Evolutionary conservation across 2,113 vertebrate genomes (phyloP).

Genomic region (Rhizomys pruinosus): DNA sequence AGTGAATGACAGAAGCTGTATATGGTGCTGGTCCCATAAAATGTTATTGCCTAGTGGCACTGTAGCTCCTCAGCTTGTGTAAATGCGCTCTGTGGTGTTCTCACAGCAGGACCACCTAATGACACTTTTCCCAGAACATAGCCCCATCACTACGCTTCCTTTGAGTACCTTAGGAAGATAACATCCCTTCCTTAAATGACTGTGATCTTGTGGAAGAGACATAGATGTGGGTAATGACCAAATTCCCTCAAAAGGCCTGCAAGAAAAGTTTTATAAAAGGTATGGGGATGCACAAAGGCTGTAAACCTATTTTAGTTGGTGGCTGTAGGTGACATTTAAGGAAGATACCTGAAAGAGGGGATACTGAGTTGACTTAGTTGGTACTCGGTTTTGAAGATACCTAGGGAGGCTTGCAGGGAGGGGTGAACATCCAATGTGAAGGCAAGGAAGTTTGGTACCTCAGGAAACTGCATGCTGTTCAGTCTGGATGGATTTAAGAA

Average conservation of each 20-base stretch:
- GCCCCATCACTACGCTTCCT: background rate
- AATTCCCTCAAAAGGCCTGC: background rate
- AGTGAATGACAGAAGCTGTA: background rate
- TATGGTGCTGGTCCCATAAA: background rate
- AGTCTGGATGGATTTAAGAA: background rate
- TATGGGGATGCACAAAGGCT: background rate
- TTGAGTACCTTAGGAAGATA: background rate
- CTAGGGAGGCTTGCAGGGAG: background rate
- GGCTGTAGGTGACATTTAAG: background rate
- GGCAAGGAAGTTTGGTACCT: background rate
- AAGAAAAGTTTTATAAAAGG: background rate
- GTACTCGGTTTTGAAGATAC: slow-evolving; percentile 1
- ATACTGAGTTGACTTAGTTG: background rate
- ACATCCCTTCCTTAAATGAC: background rate
- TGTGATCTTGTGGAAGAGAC: background rate
- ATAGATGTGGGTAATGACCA: background rate
- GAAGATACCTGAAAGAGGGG: background rate
- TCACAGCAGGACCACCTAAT: background rate
- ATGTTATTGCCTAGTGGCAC: background rate
- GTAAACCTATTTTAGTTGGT: background rate
- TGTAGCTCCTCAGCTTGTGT: background rate
- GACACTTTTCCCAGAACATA: background rate
- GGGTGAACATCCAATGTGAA: background rate
- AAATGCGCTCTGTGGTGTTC: background rate
- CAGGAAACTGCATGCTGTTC: background rate